These are phyloP conservation scores for Odontocolon sp. DNA, from an alignment of 2,888 invertebrate genomes.

Conservation along the genomic window DNA sequence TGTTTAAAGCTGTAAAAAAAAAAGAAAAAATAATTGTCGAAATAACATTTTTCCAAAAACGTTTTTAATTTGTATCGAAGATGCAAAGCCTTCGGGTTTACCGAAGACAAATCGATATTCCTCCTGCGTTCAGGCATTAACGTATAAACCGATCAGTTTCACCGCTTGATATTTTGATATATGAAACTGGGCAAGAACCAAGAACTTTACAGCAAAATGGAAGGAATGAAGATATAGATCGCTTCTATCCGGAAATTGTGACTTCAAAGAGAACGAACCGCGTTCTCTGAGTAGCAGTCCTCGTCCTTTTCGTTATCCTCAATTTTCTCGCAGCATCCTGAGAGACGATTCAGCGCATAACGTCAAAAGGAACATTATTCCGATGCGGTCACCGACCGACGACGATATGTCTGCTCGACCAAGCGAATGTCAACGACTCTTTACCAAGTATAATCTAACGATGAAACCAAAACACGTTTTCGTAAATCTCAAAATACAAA, in stretches of 20 bases:
- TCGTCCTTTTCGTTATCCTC: conserved; percentile 5
- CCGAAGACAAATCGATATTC: conserved; percentile 27
- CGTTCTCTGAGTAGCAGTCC: not conserved
- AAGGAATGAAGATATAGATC: conserved; percentile 15
- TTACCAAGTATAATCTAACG: conserved; percentile 5
- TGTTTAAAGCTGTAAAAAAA: too few species aligned
- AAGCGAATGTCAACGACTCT: not conserved
- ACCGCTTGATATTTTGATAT: too few species aligned
- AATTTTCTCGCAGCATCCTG: conserved; percentile 9
- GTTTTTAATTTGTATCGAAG: not conserved
- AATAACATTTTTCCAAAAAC: too few species aligned
- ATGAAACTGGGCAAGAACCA: not conserved
- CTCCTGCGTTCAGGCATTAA: not conserved
- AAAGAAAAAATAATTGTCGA: too few species aligned
- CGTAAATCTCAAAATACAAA: not conserved
- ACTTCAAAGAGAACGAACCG: conserved; percentile 53
- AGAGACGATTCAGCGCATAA: conserved; percentile 35
- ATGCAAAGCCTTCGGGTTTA: not conserved
- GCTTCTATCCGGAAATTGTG: conserved; percentile 61
- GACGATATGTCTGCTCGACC: conserved; percentile 1
- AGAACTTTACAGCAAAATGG: not conserved
- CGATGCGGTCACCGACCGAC: conserved; percentile 22
- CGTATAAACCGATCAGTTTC: too few species aligned
- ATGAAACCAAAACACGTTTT: not conserved
- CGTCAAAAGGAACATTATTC: conserved; percentile 63